Conservation (phyloP, 2,888 invertebrate genomes). For the Oeneis ivallda region DNA sequence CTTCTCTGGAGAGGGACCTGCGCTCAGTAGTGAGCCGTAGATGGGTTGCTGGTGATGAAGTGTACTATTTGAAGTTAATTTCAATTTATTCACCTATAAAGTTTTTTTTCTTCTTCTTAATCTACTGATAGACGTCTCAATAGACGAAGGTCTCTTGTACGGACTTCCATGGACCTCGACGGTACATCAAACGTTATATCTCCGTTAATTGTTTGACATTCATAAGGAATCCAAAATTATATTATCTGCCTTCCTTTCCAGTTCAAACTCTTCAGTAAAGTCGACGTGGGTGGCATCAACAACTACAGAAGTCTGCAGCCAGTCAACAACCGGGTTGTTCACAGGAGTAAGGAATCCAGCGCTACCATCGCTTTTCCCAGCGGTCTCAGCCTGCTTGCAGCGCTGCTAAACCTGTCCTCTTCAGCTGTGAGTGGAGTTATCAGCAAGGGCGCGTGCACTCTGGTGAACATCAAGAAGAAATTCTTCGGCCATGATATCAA, state of each 20-base stretch:
- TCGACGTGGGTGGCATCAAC: constrained; percentile 61
- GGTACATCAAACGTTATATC: neutral
- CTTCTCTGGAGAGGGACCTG: too few species aligned
- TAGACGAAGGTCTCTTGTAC: too few species aligned
- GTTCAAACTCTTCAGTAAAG: constrained; percentile 64
- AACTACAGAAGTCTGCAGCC: constrained; percentile 75
- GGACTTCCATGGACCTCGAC: too few species aligned
- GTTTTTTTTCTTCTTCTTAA: too few species aligned
- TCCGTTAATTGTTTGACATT: too few species aligned
- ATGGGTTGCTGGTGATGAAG: too few species aligned
- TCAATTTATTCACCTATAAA: too few species aligned
- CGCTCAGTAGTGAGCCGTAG: too few species aligned
- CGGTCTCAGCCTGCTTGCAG: constrained; percentile 46
- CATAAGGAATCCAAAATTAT: neutral
- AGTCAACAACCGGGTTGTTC: constrained; percentile 60
- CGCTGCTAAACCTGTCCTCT: constrained; percentile 54
- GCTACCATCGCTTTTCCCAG: constrained; percentile 52
- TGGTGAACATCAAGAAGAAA: constrained; percentile 57
- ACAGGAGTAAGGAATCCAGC: constrained; percentile 62
- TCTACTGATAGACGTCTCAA: too few species aligned
- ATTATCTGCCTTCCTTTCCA: constrained; percentile 40
- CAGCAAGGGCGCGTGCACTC: constrained; percentile 53
- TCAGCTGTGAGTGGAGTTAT: constrained; percentile 48
- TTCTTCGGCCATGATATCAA: constrained; percentile 48
- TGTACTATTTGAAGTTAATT: too few species aligned